Base-by-base conservation (phyloP, 23 tunicate genomes). In the Trididemnum nubilum region DNA sequence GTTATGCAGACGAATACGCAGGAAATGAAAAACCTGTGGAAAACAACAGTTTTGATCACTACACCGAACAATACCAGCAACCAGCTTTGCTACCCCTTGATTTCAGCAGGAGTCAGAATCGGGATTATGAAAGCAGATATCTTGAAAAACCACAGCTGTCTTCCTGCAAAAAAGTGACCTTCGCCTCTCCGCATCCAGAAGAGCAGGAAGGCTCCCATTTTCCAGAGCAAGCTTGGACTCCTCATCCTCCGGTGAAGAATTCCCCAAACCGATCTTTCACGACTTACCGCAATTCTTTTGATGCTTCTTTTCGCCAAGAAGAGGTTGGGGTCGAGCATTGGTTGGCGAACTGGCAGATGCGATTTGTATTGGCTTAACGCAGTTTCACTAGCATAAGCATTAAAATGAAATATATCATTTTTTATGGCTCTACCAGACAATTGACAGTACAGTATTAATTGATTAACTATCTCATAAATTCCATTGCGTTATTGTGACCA, bases 231-330 rank as follows among this genome's bases (percentile, higher is more conserved):
- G 22, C 28, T 21, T 9, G 12, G 15, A 44, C 54, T 7, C n/a
- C n/a, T n/a, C n/a, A n/a, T n/a, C n/a, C n/a, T n/a, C n/a, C n/a
- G n/a, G n/a, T n/a, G n/a, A n/a, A n/a, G n/a, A 9, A 44, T 44
- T 23, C 26, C 26, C 67, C 29, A 12, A 32, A 33, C 22, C 74
- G 74, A 31, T 21, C 74, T n/a, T 67, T 30, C 38, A 67, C 74
- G 12, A 31, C 74, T 31, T 67, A 67, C n/a, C 74, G 74, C n/a
- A 67, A 67, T 33, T 32, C 74, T 67, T 67, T 67, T 33, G 74
- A 67, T 33, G 38, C 74, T 12, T 67, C 74, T 7, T 67, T 67
- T 67, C 38, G 2, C 3, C 18, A 24, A 3, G 26, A 67, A 67
- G 74, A 67, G 74, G 74, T 67, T 67, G 18, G 37, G 7, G n/a